Conservation (phyloP, 2,888 invertebrate genomes). For the Amblyteles armatorius region DNA sequence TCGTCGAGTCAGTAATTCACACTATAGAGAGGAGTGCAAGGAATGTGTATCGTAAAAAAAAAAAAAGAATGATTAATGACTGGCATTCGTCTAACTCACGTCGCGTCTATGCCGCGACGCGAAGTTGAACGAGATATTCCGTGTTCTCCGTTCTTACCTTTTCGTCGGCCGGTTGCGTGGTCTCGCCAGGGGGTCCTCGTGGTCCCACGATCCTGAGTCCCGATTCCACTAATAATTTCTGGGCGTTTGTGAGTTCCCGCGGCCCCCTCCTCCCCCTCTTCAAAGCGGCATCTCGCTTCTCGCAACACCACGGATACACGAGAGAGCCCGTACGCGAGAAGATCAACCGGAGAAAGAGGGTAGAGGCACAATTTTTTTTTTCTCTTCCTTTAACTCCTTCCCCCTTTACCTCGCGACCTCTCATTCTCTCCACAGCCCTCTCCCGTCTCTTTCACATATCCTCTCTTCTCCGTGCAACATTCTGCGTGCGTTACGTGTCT, state of each 20-base stretch:
- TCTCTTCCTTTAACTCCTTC: conserved; percentile 1
- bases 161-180: conserved; percentile 26
- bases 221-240: conserved; percentile 81
- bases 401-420: not conserved
- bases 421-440: conserved; percentile 29
- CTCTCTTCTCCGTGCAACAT: conserved; percentile 69
- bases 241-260: conserved; percentile 64
- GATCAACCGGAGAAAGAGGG: conserved; percentile 42
- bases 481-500: conserved; percentile 83
- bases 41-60: not conserved
- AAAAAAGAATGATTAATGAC: conserved; percentile 12
- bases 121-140: not conserved
- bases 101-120: not conserved
- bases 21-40: not conserved
- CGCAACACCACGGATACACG: conserved; percentile 47
- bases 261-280: not conserved
- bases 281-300: conserved; percentile 24
- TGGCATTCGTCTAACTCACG: not conserved
- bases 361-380: conserved; percentile 25
- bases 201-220: conserved; percentile 70
- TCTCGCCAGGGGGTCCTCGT: conserved; percentile 69
- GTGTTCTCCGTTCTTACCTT: conserved; percentile 16
- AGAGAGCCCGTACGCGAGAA: conserved; percentile 33
- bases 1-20: conserved; percentile 10
- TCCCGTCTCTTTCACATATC: conserved; percentile 23